Base-by-base conservation (phyloP, 2,113 vertebrate species). In the Cinclus cinclus region DNA sequence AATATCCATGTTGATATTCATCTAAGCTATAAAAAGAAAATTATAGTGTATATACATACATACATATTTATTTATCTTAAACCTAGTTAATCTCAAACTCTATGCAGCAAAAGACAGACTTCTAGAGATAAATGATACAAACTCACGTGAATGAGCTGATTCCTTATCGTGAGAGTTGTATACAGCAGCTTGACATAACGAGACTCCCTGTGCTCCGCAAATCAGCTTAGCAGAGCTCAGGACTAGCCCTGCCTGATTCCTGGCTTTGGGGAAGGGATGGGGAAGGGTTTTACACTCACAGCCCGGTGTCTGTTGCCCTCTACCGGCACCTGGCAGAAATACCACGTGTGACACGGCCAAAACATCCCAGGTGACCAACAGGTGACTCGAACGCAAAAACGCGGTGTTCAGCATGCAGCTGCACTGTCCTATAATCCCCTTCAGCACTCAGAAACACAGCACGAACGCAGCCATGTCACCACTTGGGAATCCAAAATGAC, bases 1-100 rank as follows among this genome's bases (percentile, higher is more conserved):
- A 33, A 68, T 92, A 73, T 92, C 92, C 94, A 41, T 23, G 56
- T 2, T 52, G 79, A 85, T 50, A 82, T 41, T 77, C 69, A 41
- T 62, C 24, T 63, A 92, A 87, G 11, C 97, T 97, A 86, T 17
- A 96, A 97, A 96, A 94, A 82, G 15, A 91, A 91, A 74, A 25
- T 77, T 31, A 91, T 2, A 47, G 28, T 37, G 18, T 64, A 23
- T 12, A 27, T 83, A 23, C 6, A 21, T 12, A 28, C 8, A 35
- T 9, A 14, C 35, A 11, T 49, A 19, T 23, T 11, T 50, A 39
- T 76, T 16, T 59, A 35, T 53, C 10, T 75, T 77, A 56, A 87
- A 89, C 9, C 19, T 69, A 28, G 56, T 90, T 80, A 70, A 87
- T 11, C 7, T 73, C 58, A 79, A 80, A 62, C 15, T 53, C 63